Evolutionary conservation across 2,113 vertebrate species (phyloP), one percentile per base, ranked within the genome.

Genomic region (Strix uralensis): DNA sequence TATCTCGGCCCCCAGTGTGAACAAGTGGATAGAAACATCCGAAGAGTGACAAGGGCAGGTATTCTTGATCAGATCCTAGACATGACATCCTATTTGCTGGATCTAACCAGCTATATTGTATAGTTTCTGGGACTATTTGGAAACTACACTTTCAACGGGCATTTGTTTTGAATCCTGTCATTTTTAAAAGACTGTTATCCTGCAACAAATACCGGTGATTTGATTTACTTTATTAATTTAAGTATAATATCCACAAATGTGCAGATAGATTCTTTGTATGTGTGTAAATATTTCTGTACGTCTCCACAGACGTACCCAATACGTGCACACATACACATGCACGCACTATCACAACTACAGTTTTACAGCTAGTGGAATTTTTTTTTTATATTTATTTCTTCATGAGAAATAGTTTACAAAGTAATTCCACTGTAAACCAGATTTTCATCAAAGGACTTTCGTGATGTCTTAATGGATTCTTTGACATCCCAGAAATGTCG

Each of bases 11-110:
- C 94, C 82, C 98, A 98, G 65, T 98, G 98, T 58, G 98, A 98
- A 98, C 95, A 99, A 98, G 97, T 98, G 98, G 97, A 99, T 98
- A 95, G 98, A 98, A 98, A 98, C 98, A 98, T 99, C 98, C 86
- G 98, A 98, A 98, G 98, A 98, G 98, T 99, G 96, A 96, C 99
- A 96, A 98, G 99, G 98, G 99, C 99, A 97, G 99, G 99, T 98
- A 98, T 99, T 97, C 98, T 99, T 94, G 99, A 99, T 98, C 99
- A 99, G 98, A 99, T 99, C 98, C 99, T 99, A 92, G 99, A 99
- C 98, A 99, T 99, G 99, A 99, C 99, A 87, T 99, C 99, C 85
- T 99, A 99, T 97, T 98, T 99, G 98, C 98, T 99, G 96, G 99
- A 99, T 96, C 98, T 99, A 97, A 99, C 99, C 97, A 99, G 99